phyloP scores from a whole-genome alignment of 1,140 invertebrate species.

The Lepidotrigona ventralis region DNA sequence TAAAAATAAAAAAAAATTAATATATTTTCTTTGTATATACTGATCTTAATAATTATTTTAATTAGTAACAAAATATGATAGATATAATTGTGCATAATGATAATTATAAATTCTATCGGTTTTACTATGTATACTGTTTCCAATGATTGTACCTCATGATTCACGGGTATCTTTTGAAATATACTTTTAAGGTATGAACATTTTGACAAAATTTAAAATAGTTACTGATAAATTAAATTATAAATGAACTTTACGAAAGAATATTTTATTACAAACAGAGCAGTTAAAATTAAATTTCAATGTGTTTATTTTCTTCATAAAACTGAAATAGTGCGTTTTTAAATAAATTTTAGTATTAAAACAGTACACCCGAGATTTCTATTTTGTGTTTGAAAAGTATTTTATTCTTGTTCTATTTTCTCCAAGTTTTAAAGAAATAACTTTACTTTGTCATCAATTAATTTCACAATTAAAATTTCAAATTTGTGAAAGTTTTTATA shows the following conservation, averaged over 20 bases:
- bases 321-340: background rate
- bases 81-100: conserved; percentile 8
- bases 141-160: background rate
- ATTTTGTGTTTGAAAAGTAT: background rate
- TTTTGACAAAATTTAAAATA: background rate
- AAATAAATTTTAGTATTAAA: background rate
- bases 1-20: background rate
- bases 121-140: conserved; percentile 1
- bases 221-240: background rate
- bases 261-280: background rate
- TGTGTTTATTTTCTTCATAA: background rate
- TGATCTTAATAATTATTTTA: conserved; percentile 1
- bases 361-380: background rate
- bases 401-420: background rate
- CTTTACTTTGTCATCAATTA: background rate
- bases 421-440: background rate
- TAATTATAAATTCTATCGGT: background rate
- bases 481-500: background rate
- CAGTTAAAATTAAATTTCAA: background rate
- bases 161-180: background rate
- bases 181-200: background rate
- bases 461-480: background rate
- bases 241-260: background rate
- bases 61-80: conserved; percentile 21
- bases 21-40: background rate